Conservation (phyloP, 2,113 vertebrate species). For the Barbus barbus region DNA sequence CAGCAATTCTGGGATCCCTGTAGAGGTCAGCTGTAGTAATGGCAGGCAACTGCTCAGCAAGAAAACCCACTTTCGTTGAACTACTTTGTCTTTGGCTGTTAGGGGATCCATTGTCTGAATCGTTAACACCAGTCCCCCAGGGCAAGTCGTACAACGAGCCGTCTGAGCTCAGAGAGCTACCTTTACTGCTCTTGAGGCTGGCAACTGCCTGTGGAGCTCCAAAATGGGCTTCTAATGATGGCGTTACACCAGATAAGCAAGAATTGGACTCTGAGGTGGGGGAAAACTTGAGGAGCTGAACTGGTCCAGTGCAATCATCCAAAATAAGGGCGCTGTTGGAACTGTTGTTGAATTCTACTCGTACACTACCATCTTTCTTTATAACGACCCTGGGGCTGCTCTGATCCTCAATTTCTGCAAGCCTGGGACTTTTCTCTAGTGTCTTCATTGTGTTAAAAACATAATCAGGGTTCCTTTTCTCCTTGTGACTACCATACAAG, state of each 20-base stretch:
- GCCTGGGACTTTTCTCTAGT: slow-evolving; percentile 60
- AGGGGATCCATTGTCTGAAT: slow-evolving; percentile 74
- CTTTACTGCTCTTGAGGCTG: slow-evolving; percentile 87
- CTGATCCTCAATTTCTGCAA: slow-evolving; percentile 75
- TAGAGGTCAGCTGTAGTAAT: slow-evolving; percentile 83
- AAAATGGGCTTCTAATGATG: slow-evolving; percentile 61
- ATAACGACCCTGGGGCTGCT: slow-evolving; percentile 92
- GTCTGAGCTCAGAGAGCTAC: slow-evolving; percentile 91
- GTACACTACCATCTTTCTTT: slow-evolving; percentile 89
- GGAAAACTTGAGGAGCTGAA: slow-evolving; percentile 90
- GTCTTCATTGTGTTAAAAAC: slow-evolving; percentile 75
- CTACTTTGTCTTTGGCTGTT: slow-evolving; percentile 70
- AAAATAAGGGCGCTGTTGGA: slow-evolving; percentile 66
- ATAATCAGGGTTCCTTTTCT: slow-evolving; percentile 69
- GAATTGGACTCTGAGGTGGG: slow-evolving; percentile 77
- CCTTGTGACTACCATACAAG: slow-evolving; percentile 67
- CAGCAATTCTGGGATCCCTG: slow-evolving; percentile 76
- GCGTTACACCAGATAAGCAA: slow-evolving; percentile 69
- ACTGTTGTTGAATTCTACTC: slow-evolving; percentile 91
- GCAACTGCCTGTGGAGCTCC: slow-evolving; percentile 66
- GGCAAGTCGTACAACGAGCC: slow-evolving; percentile 95
- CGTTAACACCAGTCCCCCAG: slow-evolving; percentile 83
- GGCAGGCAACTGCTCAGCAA: slow-evolving; percentile 80
- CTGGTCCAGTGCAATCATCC: slow-evolving; percentile 77
- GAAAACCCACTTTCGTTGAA: slow-evolving; percentile 72